These are phyloP conservation scores for Hetaerina americana DNA, from an alignment of 1,140 invertebrate genomes.

Conservation along the genomic window DNA sequence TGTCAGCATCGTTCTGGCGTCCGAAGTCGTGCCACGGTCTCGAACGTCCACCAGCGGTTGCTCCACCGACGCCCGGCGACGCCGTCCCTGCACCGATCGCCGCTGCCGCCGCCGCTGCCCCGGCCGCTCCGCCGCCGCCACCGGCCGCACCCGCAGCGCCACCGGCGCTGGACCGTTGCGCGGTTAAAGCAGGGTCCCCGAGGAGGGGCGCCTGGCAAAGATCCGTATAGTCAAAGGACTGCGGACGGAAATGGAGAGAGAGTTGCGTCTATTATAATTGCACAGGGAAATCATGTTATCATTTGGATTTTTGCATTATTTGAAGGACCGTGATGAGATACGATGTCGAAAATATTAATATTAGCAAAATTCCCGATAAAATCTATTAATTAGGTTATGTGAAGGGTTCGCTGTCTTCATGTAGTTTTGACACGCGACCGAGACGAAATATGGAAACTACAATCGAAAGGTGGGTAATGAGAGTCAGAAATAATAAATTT, in stretches of 20 bases:
- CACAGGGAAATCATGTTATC: too few species aligned
- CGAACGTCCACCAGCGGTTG: constrained; percentile 50
- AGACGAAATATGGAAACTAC: too few species aligned
- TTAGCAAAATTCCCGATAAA: too few species aligned
- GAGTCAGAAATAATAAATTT: too few species aligned
- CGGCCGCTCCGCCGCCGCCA: constrained; percentile 21
- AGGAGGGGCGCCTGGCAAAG: constrained; percentile 48
- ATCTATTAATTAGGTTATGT: too few species aligned
- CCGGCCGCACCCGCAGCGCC: constrained; percentile 30
- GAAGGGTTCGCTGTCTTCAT: too few species aligned
- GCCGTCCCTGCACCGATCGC: constrained; percentile 31
- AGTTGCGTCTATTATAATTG: too few species aligned
- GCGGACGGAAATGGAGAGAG: constrained; percentile 16
- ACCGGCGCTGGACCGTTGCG: constrained; percentile 28
- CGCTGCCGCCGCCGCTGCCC: constrained; percentile 28
- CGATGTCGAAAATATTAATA: too few species aligned
- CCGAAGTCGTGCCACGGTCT: constrained; percentile 85
- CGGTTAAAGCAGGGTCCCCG: constrained; percentile 21
- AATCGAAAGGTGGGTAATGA: too few species aligned
- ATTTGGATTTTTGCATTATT: too few species aligned
- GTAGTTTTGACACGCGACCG: too few species aligned
- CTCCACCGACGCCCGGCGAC: constrained; percentile 42
- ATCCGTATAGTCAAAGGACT: constrained; percentile 82
- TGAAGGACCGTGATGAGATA: too few species aligned
- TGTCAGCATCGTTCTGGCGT: constrained; percentile 82